A percentile compares a stretch with the other conserved stretches of the same genome.
phyloP scores from a whole-genome alignment of 2,797 vertebrate species.

The Pipistrellus pipistrellus region DNA sequence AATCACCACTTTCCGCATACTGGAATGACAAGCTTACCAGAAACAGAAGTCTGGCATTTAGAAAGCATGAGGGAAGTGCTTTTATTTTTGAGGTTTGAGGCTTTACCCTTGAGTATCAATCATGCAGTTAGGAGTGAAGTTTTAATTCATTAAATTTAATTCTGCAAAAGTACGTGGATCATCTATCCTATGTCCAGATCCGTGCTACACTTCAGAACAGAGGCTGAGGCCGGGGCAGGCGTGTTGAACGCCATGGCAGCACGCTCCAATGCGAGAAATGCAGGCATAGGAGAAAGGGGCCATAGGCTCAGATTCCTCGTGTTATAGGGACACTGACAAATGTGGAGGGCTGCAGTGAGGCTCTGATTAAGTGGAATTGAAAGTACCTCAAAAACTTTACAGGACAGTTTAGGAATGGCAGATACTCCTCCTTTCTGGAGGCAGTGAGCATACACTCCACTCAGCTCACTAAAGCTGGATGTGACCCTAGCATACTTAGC shows the following conservation, averaged over 20 bases:
- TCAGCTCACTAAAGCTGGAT: not conserved
- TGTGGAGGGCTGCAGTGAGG: not conserved
- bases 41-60: not conserved
- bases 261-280: not conserved
- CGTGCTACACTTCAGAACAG: not conserved
- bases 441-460: not conserved
- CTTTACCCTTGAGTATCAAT: conserved; percentile 46
- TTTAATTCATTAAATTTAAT: conserved; percentile 64
- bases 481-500: not conserved
- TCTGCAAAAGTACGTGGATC: not conserved
- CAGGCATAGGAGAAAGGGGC: not conserved
- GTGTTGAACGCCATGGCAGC: not conserved
- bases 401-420: not conserved
- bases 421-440: not conserved
- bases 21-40: not conserved
- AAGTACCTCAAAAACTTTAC: conserved; percentile 10
- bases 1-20: not conserved
- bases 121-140: conserved; percentile 38
- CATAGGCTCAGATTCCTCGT: not conserved
- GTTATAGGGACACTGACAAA: not conserved
- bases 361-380: conserved; percentile 15
- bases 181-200: conserved; percentile 9
- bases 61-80: not conserved
- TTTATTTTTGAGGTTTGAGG: conserved; percentile 3
- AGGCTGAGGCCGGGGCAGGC: not conserved